phyloP scores from a whole-genome alignment of 2,888 invertebrate species.

The Heliconius ethilla region DNA sequence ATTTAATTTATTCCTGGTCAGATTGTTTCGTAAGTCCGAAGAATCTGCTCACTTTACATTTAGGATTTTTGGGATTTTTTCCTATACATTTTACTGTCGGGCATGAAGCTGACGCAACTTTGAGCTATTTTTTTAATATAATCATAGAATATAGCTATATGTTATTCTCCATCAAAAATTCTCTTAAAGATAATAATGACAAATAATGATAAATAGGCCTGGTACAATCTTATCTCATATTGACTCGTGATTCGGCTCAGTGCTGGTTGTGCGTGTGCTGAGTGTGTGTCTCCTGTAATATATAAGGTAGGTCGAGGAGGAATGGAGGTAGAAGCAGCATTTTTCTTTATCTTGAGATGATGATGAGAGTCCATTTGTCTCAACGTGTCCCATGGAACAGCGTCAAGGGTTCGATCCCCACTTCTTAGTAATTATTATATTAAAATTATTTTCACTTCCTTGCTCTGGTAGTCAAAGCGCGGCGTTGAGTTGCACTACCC shows the following conservation, averaged over 20 bases:
- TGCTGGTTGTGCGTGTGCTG: slow-evolving; percentile 33
- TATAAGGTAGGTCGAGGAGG: slow-evolving; percentile 12
- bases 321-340: neutral
- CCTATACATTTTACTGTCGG: too few relatives aligned
- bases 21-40: too few relatives aligned
- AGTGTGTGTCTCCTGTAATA: slow-evolving; percentile 11
- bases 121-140: neutral
- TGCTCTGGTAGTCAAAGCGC: too few relatives aligned
- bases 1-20: too few relatives aligned
- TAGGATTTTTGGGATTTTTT: too few relatives aligned
- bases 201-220: slow-evolving; percentile 24
- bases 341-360: neutral
- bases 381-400: too few relatives aligned
- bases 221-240: slow-evolving; percentile 42
- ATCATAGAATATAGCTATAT: slow-evolving; percentile 3
- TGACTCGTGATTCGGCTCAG: slow-evolving; percentile 45
- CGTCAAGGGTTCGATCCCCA: too few relatives aligned
- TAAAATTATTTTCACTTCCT: too few relatives aligned
- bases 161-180: neutral
- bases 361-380: too few relatives aligned
- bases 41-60: too few relatives aligned
- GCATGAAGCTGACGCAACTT: neutral
- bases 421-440: too few relatives aligned
- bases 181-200: slow-evolving; percentile 12
- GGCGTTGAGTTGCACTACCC: too few relatives aligned